A percentile compares a stretch with the other conserved stretches of the same genome.
phyloP scores from a whole-genome alignment of 2,888 invertebrate genomes.

The Beris chalybata region DNA sequence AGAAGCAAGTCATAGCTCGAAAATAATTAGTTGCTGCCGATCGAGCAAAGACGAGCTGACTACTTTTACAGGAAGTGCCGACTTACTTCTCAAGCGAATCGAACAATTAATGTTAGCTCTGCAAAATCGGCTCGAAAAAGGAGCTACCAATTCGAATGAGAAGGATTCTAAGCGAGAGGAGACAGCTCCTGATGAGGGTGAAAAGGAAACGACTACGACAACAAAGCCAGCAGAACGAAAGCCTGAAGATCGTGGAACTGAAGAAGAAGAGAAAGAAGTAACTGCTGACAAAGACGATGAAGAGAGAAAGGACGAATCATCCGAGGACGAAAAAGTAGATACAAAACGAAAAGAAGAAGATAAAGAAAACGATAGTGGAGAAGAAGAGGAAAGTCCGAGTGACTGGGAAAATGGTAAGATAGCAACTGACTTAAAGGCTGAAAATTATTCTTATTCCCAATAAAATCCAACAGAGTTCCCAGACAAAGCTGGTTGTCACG shows the following conservation, averaged over 20 bases:
- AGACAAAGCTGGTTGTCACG: conserved; percentile 53
- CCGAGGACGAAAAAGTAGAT: conserved; percentile 12
- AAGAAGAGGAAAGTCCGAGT: conserved; percentile 9
- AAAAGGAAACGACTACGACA: too few relatives aligned
- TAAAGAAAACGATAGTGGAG: conserved; percentile 1
- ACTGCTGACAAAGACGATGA: neutral
- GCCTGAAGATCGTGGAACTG: neutral
- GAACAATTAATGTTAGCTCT: conserved; percentile 46
- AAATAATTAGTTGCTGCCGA: conserved; percentile 46
- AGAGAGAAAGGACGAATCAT: neutral
- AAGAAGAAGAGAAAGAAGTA: neutral
- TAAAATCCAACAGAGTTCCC: conserved; percentile 41
- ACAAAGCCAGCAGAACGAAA: too few relatives aligned
- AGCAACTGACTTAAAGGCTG: neutral
- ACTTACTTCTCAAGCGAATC: conserved; percentile 49
- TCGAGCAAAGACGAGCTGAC: conserved; percentile 47
- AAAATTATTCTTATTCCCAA: neutral
- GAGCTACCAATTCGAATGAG: neutral
- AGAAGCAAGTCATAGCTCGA: conserved; percentile 42
- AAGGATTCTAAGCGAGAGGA: neutral
- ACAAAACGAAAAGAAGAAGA: conserved; percentile 27
- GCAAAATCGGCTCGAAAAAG: conserved; percentile 42
- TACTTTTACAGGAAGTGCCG: conserved; percentile 50
- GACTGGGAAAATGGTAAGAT: neutral
- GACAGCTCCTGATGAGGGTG: too few relatives aligned